phyloP scores from a whole-genome alignment of 2,113 vertebrate genomes.

The Ammodytes dubius region DNA sequence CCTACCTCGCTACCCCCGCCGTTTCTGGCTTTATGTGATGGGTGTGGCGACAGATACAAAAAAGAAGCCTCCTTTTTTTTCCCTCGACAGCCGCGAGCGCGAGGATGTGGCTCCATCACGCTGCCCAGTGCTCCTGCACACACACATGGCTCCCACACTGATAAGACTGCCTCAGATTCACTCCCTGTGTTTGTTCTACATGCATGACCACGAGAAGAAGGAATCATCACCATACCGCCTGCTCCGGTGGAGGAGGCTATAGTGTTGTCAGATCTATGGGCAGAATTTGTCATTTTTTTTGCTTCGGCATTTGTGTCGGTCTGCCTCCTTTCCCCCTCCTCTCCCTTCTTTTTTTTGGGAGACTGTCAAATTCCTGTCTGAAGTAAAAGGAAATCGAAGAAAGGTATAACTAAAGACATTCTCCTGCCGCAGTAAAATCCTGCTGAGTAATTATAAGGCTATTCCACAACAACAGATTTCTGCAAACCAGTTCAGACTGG shows the following conservation, averaged over 20 bases:
- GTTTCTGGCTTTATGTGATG: slow-evolving; percentile 68
- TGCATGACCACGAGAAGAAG: slow-evolving; percentile 57
- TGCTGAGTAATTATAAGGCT: slow-evolving; percentile 19
- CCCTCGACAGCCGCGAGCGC: slow-evolving; percentile 52
- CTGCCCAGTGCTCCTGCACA: slow-evolving; percentile 55
- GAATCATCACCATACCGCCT: slow-evolving; percentile 41
- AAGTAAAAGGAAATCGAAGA: slow-evolving; percentile 27
- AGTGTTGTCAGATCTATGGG: background rate
- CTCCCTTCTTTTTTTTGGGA: background rate
- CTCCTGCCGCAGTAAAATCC: slow-evolving; percentile 19
- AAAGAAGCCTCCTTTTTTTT: slow-evolving; percentile 17
- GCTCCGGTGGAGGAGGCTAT: background rate
- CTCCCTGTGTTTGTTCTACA: slow-evolving; percentile 52
- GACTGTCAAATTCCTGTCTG: slow-evolving; percentile 38
- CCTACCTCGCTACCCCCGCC: slow-evolving; percentile 3
- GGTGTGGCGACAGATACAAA: slow-evolving; percentile 80
- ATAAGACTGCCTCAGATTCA: slow-evolving; percentile 57
- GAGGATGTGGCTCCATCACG: slow-evolving; percentile 63
- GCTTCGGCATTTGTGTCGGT: slow-evolving; percentile 16
- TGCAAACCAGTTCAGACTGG: background rate
- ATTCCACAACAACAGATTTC: background rate
- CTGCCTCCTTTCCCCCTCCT: slow-evolving; percentile 12
- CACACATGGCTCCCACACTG: slow-evolving; percentile 68
- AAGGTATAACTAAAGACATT: slow-evolving; percentile 6
- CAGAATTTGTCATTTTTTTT: slow-evolving; percentile 29